A percentile compares a stretch with the other conserved stretches of the same genome.
These are phyloP conservation scores for Calephelis virginiensis DNA, from an alignment of 1,140 invertebrate genomes.

Conservation along the genomic window DNA sequence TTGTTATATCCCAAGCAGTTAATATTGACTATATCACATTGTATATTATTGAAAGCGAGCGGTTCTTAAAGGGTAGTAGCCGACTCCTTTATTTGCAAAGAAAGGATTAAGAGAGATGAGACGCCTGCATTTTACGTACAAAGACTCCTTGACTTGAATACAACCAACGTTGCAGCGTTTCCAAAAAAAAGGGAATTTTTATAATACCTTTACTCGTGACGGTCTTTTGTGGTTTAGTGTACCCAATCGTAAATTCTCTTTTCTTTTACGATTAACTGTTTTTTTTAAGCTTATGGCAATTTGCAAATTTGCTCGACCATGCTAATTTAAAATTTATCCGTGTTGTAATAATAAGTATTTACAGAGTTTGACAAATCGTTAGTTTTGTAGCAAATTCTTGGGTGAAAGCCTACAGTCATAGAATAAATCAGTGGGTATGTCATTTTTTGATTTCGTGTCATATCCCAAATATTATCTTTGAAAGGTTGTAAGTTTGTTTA, in stretches of 20 bases:
- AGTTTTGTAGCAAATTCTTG: too few relatives aligned
- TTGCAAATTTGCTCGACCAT: neutral
- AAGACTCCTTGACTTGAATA: conserved; percentile 32
- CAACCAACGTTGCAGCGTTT: conserved; percentile 22
- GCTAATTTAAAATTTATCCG: neutral
- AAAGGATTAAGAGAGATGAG: conserved; percentile 48
- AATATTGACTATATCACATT: neutral
- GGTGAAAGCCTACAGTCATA: too few relatives aligned
- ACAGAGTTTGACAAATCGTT: too few relatives aligned
- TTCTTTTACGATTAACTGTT: neutral
- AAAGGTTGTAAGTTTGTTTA: too few relatives aligned
- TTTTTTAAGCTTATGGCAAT: neutral
- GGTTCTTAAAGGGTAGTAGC: conserved; percentile 10
- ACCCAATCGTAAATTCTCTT: neutral
- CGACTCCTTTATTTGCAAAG: conserved; percentile 41
- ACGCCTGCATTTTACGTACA: conserved; percentile 30
- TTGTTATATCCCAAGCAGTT: neutral
- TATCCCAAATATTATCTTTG: too few relatives aligned
- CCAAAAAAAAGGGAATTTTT: conserved; percentile 25
- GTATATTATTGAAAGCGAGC: conserved; percentile 1
- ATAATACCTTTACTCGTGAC: conserved; percentile 25
- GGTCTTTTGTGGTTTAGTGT: conserved; percentile 15
- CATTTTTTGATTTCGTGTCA: too few relatives aligned
- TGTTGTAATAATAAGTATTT: too few relatives aligned
- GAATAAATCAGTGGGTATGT: too few relatives aligned